Conservation (phyloP, 2,797 vertebrate species). For the Sebastes cheni region DNA sequence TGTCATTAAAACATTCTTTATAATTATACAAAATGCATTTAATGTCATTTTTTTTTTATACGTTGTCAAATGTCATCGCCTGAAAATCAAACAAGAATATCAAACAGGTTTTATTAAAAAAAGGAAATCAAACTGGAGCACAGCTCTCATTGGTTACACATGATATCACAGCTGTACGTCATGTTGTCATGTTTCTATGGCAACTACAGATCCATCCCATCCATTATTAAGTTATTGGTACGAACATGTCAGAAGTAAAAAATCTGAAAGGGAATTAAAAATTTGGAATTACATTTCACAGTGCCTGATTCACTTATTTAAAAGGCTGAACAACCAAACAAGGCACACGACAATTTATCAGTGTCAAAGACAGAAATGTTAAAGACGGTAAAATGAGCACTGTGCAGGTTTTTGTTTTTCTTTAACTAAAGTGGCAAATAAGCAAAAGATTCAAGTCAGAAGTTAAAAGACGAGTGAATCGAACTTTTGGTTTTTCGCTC, state of each 20-base stretch:
- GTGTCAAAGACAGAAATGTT: not conserved
- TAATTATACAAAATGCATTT: conserved; percentile 41
- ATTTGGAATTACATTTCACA: conserved; percentile 25
- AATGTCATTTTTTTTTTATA: not conserved
- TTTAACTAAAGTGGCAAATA: not conserved
- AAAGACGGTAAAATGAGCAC: not conserved
- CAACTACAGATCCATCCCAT: conserved; percentile 36
- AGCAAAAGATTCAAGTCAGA: not conserved
- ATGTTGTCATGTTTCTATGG: conserved; percentile 48
- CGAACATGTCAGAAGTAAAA: not conserved
- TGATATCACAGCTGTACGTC: conserved; percentile 21
- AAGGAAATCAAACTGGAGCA: conserved; percentile 52
- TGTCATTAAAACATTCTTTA: conserved; percentile 75
- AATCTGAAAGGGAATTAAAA: not conserved
- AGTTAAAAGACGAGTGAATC: not conserved
- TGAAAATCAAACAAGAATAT: conserved; percentile 14
- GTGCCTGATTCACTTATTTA: conserved; percentile 16
- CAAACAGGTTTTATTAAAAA: conserved; percentile 56
- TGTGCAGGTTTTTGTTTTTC: not conserved
- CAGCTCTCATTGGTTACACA: conserved; percentile 61
- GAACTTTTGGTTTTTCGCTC: not conserved
- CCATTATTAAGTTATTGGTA: not conserved
- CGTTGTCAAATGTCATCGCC: not conserved
- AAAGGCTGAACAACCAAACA: conserved; percentile 31
- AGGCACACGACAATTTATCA: conserved; percentile 31